phyloP scores from a whole-genome alignment of 2,113 vertebrate genomes.

The Megatriorchis doriae region DNA sequence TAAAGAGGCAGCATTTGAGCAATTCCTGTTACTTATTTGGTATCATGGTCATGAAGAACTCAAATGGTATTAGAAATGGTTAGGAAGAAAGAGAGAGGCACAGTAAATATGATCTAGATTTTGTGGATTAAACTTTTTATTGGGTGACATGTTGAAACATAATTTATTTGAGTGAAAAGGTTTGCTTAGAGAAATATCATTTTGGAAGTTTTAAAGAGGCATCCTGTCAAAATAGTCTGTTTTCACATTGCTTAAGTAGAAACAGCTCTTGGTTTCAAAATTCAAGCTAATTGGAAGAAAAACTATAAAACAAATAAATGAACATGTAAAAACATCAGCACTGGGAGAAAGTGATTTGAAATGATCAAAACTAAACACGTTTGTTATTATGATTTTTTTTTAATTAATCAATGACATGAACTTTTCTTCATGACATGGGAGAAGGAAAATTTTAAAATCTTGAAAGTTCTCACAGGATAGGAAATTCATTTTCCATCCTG shows the following conservation, averaged over 20 bases:
- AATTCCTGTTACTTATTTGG: background rate
- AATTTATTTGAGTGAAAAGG: slow-evolving; percentile 25
- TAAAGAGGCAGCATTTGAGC: background rate
- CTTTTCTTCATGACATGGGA: background rate
- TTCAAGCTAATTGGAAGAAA: slow-evolving; percentile 1
- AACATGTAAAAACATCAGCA: background rate
- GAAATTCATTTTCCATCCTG: background rate
- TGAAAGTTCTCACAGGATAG: background rate
- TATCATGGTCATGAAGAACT: background rate
- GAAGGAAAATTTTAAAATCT: background rate
- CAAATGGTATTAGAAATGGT: rapidly evolving
- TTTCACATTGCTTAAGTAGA: slow-evolving; percentile 19
- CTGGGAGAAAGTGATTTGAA: background rate
- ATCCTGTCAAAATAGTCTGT: slow-evolving; percentile 21
- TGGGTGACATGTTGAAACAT: background rate
- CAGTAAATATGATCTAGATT: background rate
- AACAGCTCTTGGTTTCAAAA: slow-evolving; percentile 22
- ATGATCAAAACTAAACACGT: background rate
- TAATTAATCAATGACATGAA: background rate
- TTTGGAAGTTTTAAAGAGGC: slow-evolving; percentile 7
- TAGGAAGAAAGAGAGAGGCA: background rate
- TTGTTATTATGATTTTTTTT: background rate
- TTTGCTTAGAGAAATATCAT: background rate
- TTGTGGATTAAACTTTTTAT: background rate
- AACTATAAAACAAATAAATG: slow-evolving; percentile 12